Percentiles rank a stretch among this genome's conserved stretches.
Evolutionary conservation across 2,888 invertebrate species (phyloP).

Genomic region (Himalopsyche japonica): DNA sequence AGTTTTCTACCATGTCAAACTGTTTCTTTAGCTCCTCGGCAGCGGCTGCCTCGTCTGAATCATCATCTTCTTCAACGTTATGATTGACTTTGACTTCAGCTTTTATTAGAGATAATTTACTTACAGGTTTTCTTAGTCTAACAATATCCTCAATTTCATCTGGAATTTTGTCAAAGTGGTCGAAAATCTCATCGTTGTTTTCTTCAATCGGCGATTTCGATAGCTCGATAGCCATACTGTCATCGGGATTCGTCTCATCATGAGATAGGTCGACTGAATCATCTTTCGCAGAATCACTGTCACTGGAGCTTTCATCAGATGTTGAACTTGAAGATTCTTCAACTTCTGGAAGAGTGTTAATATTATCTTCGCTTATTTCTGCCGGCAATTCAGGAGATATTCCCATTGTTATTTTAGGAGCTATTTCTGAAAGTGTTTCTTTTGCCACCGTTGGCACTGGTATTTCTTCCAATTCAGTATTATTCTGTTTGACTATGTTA

Average conservation of each 20-base stretch:
- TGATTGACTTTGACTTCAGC: not conserved
- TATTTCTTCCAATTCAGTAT: not conserved
- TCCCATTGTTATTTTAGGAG: not conserved
- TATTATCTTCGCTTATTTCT: not conserved
- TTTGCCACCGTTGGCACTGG: not conserved
- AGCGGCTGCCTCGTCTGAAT: conserved; percentile 9
- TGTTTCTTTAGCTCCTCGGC: conserved; percentile 30
- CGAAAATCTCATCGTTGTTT: not conserved
- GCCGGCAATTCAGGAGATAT: not conserved
- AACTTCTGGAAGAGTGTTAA: not conserved
- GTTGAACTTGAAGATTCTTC: conserved; percentile 8
- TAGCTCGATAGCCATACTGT: not conserved
- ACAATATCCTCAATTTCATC: not conserved
- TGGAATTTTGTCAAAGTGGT: not conserved
- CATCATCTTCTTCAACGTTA: not conserved
- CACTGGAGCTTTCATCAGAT: conserved; percentile 42
- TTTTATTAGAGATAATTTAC: not conserved
- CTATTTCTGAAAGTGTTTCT: not conserved
- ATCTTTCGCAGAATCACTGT: not conserved
- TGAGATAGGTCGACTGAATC: not conserved
- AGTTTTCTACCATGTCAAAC: conserved; percentile 34
- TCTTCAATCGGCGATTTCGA: not conserved
- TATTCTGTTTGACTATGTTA: not conserved
- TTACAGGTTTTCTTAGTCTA: not conserved
- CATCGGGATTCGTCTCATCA: not conserved